Conservation (phyloP, 1,140 invertebrate genomes). For the Potamilus streckersoni region DNA sequence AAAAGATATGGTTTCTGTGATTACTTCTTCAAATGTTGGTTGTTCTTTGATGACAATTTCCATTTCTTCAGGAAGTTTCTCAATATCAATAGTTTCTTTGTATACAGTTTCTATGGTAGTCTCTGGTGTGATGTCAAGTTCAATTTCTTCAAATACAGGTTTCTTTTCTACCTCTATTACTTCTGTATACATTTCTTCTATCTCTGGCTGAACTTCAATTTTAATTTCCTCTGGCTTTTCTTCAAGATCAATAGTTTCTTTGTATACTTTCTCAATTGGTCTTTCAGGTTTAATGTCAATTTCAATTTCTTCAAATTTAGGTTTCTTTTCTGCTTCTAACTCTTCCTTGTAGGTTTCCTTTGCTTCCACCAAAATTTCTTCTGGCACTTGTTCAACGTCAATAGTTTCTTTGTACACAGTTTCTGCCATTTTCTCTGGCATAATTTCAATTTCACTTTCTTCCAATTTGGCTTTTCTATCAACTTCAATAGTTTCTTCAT, state of each 20-base stretch:
- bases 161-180: slow-evolving; percentile 6
- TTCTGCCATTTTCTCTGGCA: slow-evolving; percentile 1
- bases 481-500: slow-evolving; percentile 14
- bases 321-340: neutral
- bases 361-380: slow-evolving; percentile 7
- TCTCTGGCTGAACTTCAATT: slow-evolving; percentile 7
- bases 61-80: neutral
- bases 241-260: slow-evolving; percentile 5
- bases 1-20: slow-evolving; percentile 2
- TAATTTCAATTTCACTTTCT: slow-evolving; percentile 5
- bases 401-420: slow-evolving; percentile 6
- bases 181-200: neutral
- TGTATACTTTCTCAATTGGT: neutral
- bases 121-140: neutral
- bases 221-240: slow-evolving; percentile 10
- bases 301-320: slow-evolving; percentile 4
- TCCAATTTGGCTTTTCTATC: slow-evolving; percentile 7
- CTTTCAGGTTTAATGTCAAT: slow-evolving; percentile 10
- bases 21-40: neutral
- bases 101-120: neutral
- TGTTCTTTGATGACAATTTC: neutral
- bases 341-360: neutral
- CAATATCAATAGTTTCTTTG: slow-evolving; percentile 6
- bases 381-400: slow-evolving; percentile 14
- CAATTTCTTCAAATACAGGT: slow-evolving; percentile 2